Percentiles rank a stretch among this genome's conserved stretches.
Conservation (phyloP, 2,888 invertebrate genomes). For the Pardosa pseudoannulata region DNA sequence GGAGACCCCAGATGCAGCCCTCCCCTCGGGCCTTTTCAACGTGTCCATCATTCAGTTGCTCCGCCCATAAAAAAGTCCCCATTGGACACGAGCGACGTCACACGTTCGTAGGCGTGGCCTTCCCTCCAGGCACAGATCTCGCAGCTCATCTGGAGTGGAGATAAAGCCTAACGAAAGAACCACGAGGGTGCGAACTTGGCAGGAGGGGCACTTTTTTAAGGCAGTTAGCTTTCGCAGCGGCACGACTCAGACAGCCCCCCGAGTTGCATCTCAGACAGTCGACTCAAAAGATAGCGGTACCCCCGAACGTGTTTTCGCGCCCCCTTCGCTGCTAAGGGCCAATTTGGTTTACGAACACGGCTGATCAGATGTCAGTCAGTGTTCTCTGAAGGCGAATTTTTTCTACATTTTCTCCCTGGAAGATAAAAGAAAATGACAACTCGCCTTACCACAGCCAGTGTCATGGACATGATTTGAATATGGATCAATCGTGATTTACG, state of each 20-base stretch:
- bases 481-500: no score
- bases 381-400: not conserved
- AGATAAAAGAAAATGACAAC: no score
- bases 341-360: constrained; percentile 26
- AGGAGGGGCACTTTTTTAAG: constrained; percentile 53
- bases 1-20: constrained; percentile 46
- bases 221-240: constrained; percentile 5
- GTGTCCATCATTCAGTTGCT: constrained; percentile 29
- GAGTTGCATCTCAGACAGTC: not conserved
- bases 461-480: no score
- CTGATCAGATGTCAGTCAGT: not conserved
- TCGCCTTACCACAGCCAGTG: no score
- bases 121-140: constrained; percentile 21
- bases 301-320: constrained; percentile 3
- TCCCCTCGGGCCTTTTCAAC: constrained; percentile 17
- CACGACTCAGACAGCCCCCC: constrained; percentile 1
- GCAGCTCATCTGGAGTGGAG: constrained; percentile 41
- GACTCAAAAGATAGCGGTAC: not conserved
- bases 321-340: constrained; percentile 25
- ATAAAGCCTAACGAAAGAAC: constrained; percentile 37
- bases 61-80: constrained; percentile 19
- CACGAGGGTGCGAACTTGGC: constrained; percentile 41
- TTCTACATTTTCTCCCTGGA: not conserved
- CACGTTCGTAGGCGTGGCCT: constrained; percentile 30
- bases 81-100: constrained; percentile 59